These are phyloP conservation scores for Peromyscus melanophrys DNA, from an alignment of 2,797 vertebrate genomes.

Conservation along the genomic window DNA sequence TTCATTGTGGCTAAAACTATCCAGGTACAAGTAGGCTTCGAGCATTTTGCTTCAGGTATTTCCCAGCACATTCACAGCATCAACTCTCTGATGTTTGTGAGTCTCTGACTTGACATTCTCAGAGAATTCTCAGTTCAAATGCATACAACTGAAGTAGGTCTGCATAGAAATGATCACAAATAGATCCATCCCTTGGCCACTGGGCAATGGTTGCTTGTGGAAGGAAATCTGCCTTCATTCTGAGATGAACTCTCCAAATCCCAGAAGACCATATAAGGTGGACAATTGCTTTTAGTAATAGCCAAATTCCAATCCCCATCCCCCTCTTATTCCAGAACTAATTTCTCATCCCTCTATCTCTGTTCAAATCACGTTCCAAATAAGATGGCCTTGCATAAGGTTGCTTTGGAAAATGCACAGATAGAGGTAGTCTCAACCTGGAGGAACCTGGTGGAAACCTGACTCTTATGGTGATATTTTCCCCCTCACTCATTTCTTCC, in stretches of 20 bases:
- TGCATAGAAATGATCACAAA: not conserved
- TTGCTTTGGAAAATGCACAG: not conserved
- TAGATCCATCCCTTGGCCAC: not conserved
- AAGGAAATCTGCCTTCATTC: not conserved
- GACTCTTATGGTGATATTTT: not conserved
- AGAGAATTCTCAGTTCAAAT: not conserved
- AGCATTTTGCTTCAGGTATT: not conserved
- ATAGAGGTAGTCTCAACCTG: not conserved
- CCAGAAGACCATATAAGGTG: too few species aligned
- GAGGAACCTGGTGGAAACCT: not conserved
- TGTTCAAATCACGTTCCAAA: not conserved
- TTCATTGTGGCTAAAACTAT: not conserved
- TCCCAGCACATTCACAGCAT: not conserved
- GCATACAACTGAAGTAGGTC: not conserved
- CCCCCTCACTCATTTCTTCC: not conserved
- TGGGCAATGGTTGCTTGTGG: too few species aligned
- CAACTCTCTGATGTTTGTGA: not conserved
- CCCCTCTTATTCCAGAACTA: not conserved
- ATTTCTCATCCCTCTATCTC: not conserved
- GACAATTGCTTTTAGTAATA: not conserved
- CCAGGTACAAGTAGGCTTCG: not conserved
- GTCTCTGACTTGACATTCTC: not conserved
- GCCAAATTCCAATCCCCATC: not conserved
- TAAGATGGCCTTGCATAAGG: not conserved
- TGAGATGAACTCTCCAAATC: too few species aligned